Conservation (phyloP, 2,888 invertebrate genomes). For the Drosophila multiciliata region DNA sequence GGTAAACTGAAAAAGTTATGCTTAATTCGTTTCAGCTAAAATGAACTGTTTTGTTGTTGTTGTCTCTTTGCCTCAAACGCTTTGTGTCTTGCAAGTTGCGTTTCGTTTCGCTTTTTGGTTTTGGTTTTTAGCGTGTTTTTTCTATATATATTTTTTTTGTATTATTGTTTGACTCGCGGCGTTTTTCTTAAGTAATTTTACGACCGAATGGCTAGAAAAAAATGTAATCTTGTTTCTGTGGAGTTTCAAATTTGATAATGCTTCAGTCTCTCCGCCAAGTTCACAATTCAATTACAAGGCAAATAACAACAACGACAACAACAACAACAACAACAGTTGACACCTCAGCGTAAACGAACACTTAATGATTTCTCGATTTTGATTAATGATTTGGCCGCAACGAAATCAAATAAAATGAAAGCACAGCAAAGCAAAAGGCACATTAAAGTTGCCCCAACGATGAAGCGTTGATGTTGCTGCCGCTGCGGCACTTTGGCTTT, state of each 20-base stretch:
- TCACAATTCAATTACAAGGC: constrained; percentile 77
- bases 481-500: constrained; percentile 68
- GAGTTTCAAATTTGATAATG: constrained; percentile 23
- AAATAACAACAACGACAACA: constrained; percentile 48
- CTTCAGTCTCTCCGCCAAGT: constrained; percentile 46
- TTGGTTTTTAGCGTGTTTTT: constrained; percentile 9
- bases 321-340: constrained; percentile 46
- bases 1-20: constrained; percentile 53
- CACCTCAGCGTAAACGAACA: constrained; percentile 63
- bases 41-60: constrained; percentile 29
- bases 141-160: constrained; percentile 7
- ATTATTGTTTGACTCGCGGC: constrained; percentile 43
- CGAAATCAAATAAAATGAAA: constrained; percentile 52
- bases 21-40: constrained; percentile 66
- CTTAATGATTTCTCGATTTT: constrained; percentile 75
- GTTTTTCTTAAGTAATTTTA: constrained; percentile 37
- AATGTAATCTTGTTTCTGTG: constrained; percentile 61
- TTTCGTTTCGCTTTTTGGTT: constrained; percentile 43
- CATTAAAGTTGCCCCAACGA: constrained; percentile 48
- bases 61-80: constrained; percentile 4
- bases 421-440: constrained; percentile 25
- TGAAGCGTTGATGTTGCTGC: constrained; percentile 24
- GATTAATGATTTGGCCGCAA: constrained; percentile 66
- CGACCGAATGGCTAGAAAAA: constrained; percentile 15
- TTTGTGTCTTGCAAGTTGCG: constrained; percentile 40